phyloP scores from a whole-genome alignment of 1,140 invertebrate species.

The Wiebesia pumilae region DNA sequence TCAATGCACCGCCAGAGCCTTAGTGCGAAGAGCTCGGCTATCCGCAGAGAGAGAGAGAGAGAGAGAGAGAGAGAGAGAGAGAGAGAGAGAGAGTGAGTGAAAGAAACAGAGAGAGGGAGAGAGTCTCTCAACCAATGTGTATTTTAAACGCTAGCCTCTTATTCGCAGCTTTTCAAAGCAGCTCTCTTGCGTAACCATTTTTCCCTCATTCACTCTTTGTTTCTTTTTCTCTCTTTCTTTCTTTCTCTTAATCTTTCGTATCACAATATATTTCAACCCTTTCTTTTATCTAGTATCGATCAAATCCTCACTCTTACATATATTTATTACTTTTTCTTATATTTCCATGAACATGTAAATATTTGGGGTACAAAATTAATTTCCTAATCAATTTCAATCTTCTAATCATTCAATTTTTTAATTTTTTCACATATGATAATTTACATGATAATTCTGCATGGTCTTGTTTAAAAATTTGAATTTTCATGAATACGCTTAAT shows the following conservation, averaged over 20 bases:
- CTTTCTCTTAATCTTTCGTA: neutral
- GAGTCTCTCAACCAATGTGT: constrained; percentile 6
- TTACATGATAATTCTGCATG: no score
- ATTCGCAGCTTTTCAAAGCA: constrained; percentile 42
- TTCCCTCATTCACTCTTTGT: constrained; percentile 43
- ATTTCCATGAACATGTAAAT: no score
- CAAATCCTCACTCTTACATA: neutral
- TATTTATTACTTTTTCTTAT: no score
- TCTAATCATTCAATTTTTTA: no score
- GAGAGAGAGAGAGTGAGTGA: constrained; percentile 49
- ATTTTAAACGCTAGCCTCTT: constrained; percentile 36
- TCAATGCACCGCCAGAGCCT: constrained; percentile 74
- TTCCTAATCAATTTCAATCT: no score
- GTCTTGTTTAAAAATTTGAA: no score
- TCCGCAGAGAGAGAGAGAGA: constrained; percentile 39
- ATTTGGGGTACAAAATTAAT: no score
- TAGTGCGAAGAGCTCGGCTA: neutral
- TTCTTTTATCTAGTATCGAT: neutral
- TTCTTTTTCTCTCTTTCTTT: constrained; percentile 1
- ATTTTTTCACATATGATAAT: no score
- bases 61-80: constrained; percentile 43
- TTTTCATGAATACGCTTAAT: no score
- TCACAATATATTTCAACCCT: neutral
- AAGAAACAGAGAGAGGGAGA: constrained; percentile 19
- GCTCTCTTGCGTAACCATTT: constrained; percentile 63